Conservation (phyloP, 2,797 vertebrate species). For the Anguilla anguilla region DNA sequence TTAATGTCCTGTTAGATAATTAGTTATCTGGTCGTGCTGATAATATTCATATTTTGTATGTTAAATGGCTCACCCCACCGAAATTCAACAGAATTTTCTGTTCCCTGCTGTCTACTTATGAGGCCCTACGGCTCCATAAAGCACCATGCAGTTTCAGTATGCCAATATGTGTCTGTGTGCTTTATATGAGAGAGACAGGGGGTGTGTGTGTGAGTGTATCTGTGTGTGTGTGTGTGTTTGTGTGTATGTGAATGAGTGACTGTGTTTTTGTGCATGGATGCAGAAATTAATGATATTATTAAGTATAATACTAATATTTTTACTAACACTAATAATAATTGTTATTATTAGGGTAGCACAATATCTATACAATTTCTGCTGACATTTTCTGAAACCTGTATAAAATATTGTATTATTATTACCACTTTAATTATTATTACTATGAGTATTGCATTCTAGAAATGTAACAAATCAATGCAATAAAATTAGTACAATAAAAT, state of each 20-base stretch:
- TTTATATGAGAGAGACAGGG: slow-evolving; percentile 7
- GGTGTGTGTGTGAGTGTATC: neutral
- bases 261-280: neutral
- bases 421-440: no score
- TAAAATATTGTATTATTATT: neutral
- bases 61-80: neutral
- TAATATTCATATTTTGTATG: neutral
- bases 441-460: neutral
- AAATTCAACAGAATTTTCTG: neutral
- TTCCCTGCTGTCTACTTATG: neutral
- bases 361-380: neutral
- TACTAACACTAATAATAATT: neutral
- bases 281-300: neutral
- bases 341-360: neutral
- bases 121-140: neutral
- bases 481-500: neutral
- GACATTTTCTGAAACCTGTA: neutral
- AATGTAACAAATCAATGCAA: neutral
- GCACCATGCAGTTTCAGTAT: neutral
- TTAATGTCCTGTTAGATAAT: neutral
- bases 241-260: slow-evolving; percentile 4
- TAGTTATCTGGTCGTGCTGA: slow-evolving; percentile 1
- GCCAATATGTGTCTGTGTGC: neutral
- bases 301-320: no score
- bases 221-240: slow-evolving; percentile 16